Percentiles rank a stretch among this genome's conserved stretches.
phyloP scores from a whole-genome alignment of 2,797 vertebrate species.

The Acipenser ruthenus region DNA sequence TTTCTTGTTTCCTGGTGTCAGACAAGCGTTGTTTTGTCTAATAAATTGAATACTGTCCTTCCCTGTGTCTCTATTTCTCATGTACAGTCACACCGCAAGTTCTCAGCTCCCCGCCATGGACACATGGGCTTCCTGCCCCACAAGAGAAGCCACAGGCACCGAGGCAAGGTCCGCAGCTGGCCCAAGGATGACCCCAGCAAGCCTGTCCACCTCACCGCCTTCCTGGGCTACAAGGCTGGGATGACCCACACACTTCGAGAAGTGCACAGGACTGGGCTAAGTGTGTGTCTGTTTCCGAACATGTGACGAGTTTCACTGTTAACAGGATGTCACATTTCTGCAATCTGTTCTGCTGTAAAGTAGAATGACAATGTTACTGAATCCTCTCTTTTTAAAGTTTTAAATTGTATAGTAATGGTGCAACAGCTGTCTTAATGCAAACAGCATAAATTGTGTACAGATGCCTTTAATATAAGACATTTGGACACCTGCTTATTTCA shows the following conservation, averaged over 20 bases:
- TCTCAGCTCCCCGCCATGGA: slow-evolving; percentile 85
- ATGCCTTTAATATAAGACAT: too few relatives aligned
- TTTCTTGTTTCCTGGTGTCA: too few relatives aligned
- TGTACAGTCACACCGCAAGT: slow-evolving; percentile 84
- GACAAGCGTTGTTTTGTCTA: too few relatives aligned
- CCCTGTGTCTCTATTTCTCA: background rate
- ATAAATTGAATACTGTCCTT: background rate
- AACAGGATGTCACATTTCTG: too few relatives aligned
- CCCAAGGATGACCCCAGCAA: slow-evolving; percentile 77
- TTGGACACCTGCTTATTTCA: too few relatives aligned
- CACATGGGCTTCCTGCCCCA: slow-evolving; percentile 84
- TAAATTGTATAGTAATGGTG: too few relatives aligned
- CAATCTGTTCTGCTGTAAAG: too few relatives aligned
- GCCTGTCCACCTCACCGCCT: slow-evolving; percentile 83
- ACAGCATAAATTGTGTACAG: too few relatives aligned
- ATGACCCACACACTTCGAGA: slow-evolving; percentile 90
- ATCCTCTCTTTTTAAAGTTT: too few relatives aligned
- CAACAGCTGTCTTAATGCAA: too few relatives aligned
- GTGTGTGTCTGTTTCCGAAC: slow-evolving; percentile 52
- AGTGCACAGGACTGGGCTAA: slow-evolving; percentile 70
- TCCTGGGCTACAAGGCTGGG: slow-evolving; percentile 90
- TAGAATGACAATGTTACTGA: too few relatives aligned
- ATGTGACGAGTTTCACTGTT: too few relatives aligned
- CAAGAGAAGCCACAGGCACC: slow-evolving; percentile 73
- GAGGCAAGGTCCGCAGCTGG: slow-evolving; percentile 80